A percentile compares a stretch with the other conserved stretches of the same genome.
Evolutionary conservation across 2,113 vertebrate species (phyloP).

Genomic region (Uria lomvia): DNA sequence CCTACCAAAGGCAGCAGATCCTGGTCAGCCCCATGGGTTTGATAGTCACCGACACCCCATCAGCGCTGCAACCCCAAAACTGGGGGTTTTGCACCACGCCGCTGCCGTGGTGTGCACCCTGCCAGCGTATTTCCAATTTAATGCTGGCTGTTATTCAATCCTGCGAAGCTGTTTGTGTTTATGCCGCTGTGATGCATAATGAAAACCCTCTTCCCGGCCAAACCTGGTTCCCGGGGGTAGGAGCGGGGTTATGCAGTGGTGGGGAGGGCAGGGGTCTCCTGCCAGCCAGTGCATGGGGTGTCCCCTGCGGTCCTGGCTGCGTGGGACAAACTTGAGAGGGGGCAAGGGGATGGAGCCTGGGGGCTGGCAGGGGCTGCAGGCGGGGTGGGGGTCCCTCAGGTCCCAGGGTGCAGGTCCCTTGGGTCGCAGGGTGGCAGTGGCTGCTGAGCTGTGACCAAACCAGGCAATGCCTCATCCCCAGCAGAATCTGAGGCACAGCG

Average conservation of each 20-base stretch:
- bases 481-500: neutral
- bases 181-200: neutral
- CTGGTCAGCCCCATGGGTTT: neutral
- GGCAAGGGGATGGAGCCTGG: neutral
- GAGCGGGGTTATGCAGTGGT: accelerated
- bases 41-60: neutral
- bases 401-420: neutral
- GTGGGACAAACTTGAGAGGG: neutral
- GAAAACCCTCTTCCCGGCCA: neutral
- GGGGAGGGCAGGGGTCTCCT: neutral
- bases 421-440: neutral
- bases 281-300: neutral
- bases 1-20: neutral
- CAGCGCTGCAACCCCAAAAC: neutral
- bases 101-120: neutral
- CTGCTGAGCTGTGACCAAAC: neutral
- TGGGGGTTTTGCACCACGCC: accelerated
- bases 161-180: neutral
- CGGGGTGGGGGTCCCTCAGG: neutral
- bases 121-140: neutral
- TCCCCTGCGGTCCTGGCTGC: neutral
- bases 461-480: neutral
- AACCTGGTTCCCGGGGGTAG: neutral
- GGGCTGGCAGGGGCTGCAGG: neutral
- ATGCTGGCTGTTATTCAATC: neutral